Percentiles rank a stretch among this genome's conserved stretches.
Evolutionary conservation across 1,140 invertebrate genomes (phyloP).

Genomic region (Drosophila busckii): DNA sequence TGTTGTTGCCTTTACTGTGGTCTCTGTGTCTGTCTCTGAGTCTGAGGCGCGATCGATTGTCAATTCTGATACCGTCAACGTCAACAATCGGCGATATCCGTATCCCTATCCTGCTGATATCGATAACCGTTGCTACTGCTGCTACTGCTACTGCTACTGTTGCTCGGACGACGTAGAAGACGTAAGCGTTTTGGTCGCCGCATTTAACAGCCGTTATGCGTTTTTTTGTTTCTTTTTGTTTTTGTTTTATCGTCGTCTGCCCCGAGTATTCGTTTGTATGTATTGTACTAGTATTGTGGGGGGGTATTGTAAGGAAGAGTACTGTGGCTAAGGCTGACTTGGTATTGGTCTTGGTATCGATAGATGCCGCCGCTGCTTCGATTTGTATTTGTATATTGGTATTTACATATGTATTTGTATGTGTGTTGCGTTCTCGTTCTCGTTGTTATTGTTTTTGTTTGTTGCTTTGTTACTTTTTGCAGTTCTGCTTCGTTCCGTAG

Average conservation of each 20-base stretch:
- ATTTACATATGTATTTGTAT: too few species aligned
- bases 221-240: constrained; percentile 4
- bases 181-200: constrained; percentile 35
- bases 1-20: neutral
- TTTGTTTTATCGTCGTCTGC: too few species aligned
- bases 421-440: too few species aligned
- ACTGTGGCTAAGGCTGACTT: too few species aligned
- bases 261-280: too few species aligned
- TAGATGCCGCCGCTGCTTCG: too few species aligned
- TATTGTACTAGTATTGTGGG: too few species aligned
- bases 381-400: too few species aligned
- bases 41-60: neutral
- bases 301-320: too few species aligned
- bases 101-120: constrained; percentile 22
- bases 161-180: constrained; percentile 22
- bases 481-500: constrained; percentile 5
- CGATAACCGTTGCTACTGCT: constrained; percentile 21
- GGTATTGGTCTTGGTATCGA: too few species aligned
- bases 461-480: constrained; percentile 24
- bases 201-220: constrained; percentile 42
- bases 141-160: constrained; percentile 8
- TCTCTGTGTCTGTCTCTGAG: neutral
- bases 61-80: neutral
- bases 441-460: constrained; percentile 16
- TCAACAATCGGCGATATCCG: constrained; percentile 23